phyloP scores from a whole-genome alignment of 2,113 vertebrate species.

The Noctilio leporinus region DNA sequence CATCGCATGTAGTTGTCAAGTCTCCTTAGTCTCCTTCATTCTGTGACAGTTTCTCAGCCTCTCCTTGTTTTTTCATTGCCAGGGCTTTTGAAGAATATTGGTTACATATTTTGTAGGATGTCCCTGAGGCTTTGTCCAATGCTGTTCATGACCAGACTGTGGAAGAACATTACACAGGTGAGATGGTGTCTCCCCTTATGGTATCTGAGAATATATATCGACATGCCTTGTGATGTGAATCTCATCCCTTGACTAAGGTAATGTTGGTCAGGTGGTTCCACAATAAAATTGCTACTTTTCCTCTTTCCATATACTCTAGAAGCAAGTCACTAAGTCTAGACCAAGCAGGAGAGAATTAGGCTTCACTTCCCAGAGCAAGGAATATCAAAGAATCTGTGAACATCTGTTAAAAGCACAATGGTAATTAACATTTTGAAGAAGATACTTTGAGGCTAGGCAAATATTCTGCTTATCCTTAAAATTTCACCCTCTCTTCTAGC shows the following conservation, averaged over 20 bases:
- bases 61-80: neutral
- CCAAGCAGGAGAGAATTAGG: neutral
- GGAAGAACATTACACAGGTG: neutral
- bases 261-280: neutral
- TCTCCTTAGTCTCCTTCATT: neutral
- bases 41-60: neutral
- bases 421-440: neutral
- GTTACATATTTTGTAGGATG: neutral
- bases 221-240: neutral
- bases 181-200: neutral
- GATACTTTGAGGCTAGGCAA: neutral
- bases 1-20: neutral
- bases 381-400: neutral
- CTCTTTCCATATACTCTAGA: neutral
- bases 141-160: neutral
- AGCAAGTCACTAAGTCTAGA: neutral
- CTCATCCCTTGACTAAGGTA: neutral
- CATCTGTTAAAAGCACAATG: neutral
- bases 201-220: neutral
- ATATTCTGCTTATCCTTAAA: conserved; percentile 4
- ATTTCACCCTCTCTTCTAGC: neutral
- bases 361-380: neutral
- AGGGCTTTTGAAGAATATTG: neutral
- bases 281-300: neutral
- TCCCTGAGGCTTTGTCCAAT: neutral